These are phyloP conservation scores for Synodontis membranacea DNA, from an alignment of 2,113 vertebrate genomes.

Conservation along the genomic window DNA sequence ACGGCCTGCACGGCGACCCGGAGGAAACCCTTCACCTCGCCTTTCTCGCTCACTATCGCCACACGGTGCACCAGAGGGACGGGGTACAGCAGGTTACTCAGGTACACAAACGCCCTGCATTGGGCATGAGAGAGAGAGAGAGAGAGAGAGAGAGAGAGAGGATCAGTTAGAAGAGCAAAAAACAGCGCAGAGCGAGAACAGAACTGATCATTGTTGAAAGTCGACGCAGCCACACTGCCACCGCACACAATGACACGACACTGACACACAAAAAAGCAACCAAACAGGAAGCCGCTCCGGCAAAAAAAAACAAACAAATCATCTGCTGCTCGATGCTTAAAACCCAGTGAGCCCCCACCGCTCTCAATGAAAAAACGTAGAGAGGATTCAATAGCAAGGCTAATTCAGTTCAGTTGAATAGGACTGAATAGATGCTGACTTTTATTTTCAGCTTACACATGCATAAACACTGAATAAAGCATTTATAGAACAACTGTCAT, in stretches of 20 bases:
- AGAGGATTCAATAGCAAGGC: neutral
- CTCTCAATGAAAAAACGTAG: neutral
- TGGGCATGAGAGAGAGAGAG: neutral
- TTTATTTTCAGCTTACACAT: neutral
- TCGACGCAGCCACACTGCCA: constrained; percentile 37
- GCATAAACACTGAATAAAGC: constrained; percentile 12
- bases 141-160: neutral
- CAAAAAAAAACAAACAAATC: constrained; percentile 54
- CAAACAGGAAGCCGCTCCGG: constrained; percentile 66
- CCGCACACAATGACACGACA: constrained; percentile 63
- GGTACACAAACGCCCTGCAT: constrained; percentile 92
- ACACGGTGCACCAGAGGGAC: constrained; percentile 95
- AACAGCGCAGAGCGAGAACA: neutral
- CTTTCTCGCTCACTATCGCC: constrained; percentile 96
- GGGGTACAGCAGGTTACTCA: constrained; percentile 96
- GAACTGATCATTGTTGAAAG: neutral
- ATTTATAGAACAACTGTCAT: neutral
- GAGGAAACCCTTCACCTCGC: constrained; percentile 96
- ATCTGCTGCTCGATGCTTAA: constrained; percentile 23
- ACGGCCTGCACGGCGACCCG: constrained; percentile 95
- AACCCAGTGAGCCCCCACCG: neutral
- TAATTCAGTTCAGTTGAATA: neutral
- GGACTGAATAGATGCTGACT: neutral
- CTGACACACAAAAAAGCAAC: constrained; percentile 72
- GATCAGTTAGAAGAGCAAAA: constrained; percentile 23